Conservation (phyloP, 92 coral and sea anemone genomes). For the Epizoanthus rinbou region DNA sequence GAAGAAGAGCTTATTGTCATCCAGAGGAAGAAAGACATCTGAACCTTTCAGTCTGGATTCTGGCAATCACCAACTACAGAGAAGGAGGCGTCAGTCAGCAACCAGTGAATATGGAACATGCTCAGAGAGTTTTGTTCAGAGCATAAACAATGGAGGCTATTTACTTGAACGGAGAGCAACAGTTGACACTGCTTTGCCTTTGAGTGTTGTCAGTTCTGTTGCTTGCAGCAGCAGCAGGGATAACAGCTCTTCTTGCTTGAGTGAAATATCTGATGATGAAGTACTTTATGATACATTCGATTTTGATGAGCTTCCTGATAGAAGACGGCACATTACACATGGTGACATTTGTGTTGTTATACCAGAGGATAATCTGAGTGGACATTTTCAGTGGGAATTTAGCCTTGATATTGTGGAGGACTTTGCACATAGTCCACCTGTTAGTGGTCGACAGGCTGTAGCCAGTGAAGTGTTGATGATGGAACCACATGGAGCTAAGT, state of each 20-base stretch:
- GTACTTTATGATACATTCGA: slow-evolving; percentile 31
- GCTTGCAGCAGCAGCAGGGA: slow-evolving; percentile 44
- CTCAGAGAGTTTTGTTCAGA: slow-evolving; percentile 58
- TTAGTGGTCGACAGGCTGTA: slow-evolving; percentile 62
- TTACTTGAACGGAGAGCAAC: slow-evolving; percentile 36
- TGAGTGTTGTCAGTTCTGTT: slow-evolving; percentile 28
- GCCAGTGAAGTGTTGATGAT: slow-evolving; percentile 82
- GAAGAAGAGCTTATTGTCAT: slow-evolving; percentile 30
- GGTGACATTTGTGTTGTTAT: slow-evolving; percentile 90
- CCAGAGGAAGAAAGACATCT: slow-evolving; percentile 55
- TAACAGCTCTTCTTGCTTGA: slow-evolving; percentile 25
- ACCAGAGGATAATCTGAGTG: slow-evolving; percentile 84
- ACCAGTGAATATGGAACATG: slow-evolving; percentile 89
- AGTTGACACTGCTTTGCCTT: slow-evolving; percentile 31
- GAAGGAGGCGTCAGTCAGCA: slow-evolving; percentile 46
- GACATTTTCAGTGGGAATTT: slow-evolving; percentile 86
- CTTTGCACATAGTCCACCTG: slow-evolving; percentile 63
- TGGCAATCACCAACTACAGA: slow-evolving; percentile 21
- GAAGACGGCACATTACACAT: slow-evolving; percentile 72
- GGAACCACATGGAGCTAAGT: slow-evolving; percentile 91
- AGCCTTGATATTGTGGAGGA: slow-evolving; percentile 77
- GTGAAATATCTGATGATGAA: slow-evolving; percentile 59
- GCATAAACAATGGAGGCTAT: slow-evolving; percentile 41
- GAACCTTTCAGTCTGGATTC: slow-evolving; percentile 73
- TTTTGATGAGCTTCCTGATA: slow-evolving; percentile 48